Evolutionary conservation across 2,797 vertebrate species (phyloP).

Genomic region (Graptemys geographica): DNA sequence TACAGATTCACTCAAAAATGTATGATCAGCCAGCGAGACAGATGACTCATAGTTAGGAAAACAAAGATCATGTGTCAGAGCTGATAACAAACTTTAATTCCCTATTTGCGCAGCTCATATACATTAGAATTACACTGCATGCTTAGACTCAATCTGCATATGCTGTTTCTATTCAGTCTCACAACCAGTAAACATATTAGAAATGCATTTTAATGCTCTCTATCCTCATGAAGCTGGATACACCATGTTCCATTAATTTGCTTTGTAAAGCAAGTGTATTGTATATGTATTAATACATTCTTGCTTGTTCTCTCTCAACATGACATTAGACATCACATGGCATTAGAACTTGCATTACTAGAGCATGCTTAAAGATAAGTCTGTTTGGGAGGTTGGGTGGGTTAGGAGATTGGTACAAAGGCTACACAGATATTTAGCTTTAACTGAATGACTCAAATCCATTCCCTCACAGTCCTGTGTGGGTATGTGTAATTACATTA

Average conservation of each 20-base stretch:
- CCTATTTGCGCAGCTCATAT: slow-evolving; percentile 56
- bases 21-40: slow-evolving; percentile 58
- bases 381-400: neutral
- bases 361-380: neutral
- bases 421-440: neutral
- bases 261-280: neutral
- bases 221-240: slow-evolving; percentile 42
- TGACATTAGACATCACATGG: neutral
- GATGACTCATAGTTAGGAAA: slow-evolving; percentile 62
- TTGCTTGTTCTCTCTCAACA: neutral
- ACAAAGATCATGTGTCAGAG: slow-evolving; percentile 47
- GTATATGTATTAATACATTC: neutral
- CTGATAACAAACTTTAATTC: slow-evolving; percentile 61
- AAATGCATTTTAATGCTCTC: slow-evolving; percentile 42
- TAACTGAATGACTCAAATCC: neutral
- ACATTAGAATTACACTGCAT: slow-evolving; percentile 40
- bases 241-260: slow-evolving; percentile 18
- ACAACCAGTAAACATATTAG: slow-evolving; percentile 64
- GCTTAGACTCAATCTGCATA: slow-evolving; percentile 63
- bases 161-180: slow-evolving; percentile 54
- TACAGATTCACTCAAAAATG: slow-evolving; percentile 50
- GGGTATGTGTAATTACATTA: neutral
- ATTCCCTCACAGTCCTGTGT: neutral
- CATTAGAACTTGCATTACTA: neutral
- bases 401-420: neutral